Percentiles rank a stretch among this genome's conserved stretches.
phyloP scores from a whole-genome alignment of 2,113 vertebrate species.

The Pogona vitticeps region DNA sequence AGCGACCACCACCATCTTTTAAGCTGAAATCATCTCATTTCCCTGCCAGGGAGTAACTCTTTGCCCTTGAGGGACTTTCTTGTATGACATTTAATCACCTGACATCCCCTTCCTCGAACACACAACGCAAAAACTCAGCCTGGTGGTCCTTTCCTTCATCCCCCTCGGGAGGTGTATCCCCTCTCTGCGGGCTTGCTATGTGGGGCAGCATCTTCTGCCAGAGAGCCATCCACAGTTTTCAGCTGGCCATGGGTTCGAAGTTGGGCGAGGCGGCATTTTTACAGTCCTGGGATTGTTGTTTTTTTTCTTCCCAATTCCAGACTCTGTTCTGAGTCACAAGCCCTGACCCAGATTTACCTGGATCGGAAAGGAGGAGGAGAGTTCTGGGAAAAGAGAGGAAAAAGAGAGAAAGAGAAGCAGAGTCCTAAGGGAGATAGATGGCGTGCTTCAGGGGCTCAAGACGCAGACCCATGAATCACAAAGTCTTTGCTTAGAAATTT shows the following conservation, averaged over 20 bases:
- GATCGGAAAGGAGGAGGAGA: background rate
- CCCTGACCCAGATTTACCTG: conserved; percentile 22
- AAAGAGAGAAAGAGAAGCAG: background rate
- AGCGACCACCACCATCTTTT: too few species aligned
- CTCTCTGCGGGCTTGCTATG: background rate
- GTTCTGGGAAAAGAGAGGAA: background rate
- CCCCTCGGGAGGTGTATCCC: too few species aligned
- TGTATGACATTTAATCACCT: background rate
- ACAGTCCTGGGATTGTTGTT: background rate
- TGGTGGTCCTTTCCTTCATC: background rate
- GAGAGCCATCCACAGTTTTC: background rate
- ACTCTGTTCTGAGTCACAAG: conserved; percentile 5
- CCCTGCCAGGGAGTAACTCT: background rate
- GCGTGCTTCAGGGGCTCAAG: background rate
- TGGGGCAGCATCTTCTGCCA: background rate
- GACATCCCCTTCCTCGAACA: background rate
- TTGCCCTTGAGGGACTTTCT: background rate
- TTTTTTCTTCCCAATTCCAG: conserved; percentile 10
- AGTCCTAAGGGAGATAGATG: background rate
- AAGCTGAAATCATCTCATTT: background rate
- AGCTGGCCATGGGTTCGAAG: background rate
- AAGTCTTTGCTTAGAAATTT: background rate
- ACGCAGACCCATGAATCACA: background rate
- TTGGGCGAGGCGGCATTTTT: background rate
- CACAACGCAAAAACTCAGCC: background rate